Percentiles rank a stretch among this genome's conserved stretches.
Evolutionary conservation across 2,113 vertebrate species (phyloP).

Genomic region (Corythornis vintsioides): DNA sequence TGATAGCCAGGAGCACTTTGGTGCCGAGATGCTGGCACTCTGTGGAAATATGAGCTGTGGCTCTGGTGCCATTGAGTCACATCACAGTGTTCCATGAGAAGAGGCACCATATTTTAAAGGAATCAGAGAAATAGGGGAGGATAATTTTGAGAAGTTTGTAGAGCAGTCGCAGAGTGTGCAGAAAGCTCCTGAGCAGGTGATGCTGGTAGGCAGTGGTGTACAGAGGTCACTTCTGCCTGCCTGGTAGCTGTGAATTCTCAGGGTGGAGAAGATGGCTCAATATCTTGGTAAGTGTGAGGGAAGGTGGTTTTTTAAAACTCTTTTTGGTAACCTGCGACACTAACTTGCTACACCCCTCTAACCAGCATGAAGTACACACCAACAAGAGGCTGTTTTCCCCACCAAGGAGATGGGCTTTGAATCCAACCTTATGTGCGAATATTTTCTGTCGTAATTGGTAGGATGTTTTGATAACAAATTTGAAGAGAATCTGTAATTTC

Average conservation of each 20-base stretch:
- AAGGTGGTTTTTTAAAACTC: neutral
- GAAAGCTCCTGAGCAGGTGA: neutral
- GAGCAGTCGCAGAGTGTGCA: neutral
- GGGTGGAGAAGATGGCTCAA: neutral
- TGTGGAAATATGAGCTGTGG: slow-evolving; percentile 55
- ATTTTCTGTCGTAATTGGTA: neutral
- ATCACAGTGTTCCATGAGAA: neutral
- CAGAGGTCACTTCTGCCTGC: neutral
- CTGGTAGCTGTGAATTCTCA: neutral
- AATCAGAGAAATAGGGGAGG: neutral
- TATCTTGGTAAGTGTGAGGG: neutral
- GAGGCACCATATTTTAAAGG: slow-evolving; percentile 1
- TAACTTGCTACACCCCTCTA: neutral
- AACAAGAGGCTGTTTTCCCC: rapidly evolving
- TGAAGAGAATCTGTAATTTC: neutral
- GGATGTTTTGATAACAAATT: neutral
- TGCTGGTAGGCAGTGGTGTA: neutral
- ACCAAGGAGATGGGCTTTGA: neutral
- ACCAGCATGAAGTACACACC: neutral
- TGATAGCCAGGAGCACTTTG: slow-evolving; percentile 56
- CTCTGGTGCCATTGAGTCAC: slow-evolving; percentile 20
- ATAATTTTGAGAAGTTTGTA: neutral
- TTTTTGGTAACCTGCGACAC: neutral
- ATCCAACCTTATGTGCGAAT: rapidly evolving
- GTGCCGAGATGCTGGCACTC: slow-evolving; percentile 59